Evolutionary conservation across 2,888 invertebrate species (phyloP).

Genomic region (Aleiodes alternator): DNA sequence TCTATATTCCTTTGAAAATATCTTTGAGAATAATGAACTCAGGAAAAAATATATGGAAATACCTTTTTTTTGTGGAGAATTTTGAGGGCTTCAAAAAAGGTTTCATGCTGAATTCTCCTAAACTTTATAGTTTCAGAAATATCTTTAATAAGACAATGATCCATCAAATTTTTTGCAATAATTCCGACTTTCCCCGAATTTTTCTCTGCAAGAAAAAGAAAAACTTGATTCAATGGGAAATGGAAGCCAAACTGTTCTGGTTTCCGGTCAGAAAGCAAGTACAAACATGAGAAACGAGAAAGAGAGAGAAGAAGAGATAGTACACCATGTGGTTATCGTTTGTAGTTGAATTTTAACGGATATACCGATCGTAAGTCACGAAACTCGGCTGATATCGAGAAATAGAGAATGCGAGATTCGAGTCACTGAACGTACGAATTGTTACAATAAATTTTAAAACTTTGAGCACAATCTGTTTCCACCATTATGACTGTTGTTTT

Average conservation of each 20-base stretch:
- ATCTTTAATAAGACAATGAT: too few relatives aligned
- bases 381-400: conserved; percentile 37
- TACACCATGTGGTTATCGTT: conserved; percentile 39
- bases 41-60: too few relatives aligned
- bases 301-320: neutral
- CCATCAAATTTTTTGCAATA: too few relatives aligned
- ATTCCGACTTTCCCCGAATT: too few relatives aligned
- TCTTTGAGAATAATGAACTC: too few relatives aligned
- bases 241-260: conserved; percentile 33
- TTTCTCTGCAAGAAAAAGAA: neutral
- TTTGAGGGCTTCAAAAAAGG: neutral
- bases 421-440: conserved; percentile 37
- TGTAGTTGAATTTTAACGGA: conserved; percentile 30
- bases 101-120: neutral
- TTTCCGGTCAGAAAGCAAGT: conserved; percentile 21
- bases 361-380: conserved; percentile 47
- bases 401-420: conserved; percentile 23
- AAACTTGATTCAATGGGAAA: conserved; percentile 7
- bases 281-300: neutral
- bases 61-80: too few relatives aligned
- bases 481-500: conserved; percentile 18
- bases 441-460: conserved; percentile 43
- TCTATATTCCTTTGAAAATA: too few relatives aligned
- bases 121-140: neutral
- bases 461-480: conserved; percentile 23